These are phyloP conservation scores for Lymantria monacha DNA, from an alignment of 2,888 invertebrate species.

Conservation along the genomic window DNA sequence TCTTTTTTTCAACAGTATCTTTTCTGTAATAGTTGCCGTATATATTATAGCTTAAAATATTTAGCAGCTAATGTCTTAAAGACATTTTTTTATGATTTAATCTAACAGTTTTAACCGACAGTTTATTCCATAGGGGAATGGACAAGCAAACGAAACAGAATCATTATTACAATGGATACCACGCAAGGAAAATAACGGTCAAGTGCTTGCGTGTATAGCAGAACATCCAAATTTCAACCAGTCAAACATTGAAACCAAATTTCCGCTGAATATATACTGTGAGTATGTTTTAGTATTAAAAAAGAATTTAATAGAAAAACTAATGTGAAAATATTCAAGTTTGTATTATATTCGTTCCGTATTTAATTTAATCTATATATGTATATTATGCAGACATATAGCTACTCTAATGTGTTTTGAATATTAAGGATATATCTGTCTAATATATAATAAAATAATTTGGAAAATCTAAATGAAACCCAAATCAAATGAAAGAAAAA, in stretches of 20 bases:
- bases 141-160: slow-evolving; percentile 90
- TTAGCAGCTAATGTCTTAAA: too few species aligned
- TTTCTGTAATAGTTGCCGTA: too few species aligned
- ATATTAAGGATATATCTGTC: too few species aligned
- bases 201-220: slow-evolving; percentile 90
- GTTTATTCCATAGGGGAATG: slow-evolving; percentile 82
- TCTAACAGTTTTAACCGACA: not conserved
- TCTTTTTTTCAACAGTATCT: too few species aligned
- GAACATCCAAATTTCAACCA: slow-evolving; percentile 89
- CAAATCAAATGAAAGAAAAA: too few species aligned
- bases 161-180: slow-evolving; percentile 90
- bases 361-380: not conserved
- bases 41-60: too few species aligned
- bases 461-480: too few species aligned
- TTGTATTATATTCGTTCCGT: not conserved
- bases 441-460: too few species aligned
- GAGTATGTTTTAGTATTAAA: slow-evolving; percentile 65
- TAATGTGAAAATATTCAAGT: not conserved
- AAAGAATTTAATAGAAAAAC: not conserved
- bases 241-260: slow-evolving; percentile 88
- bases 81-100: too few species aligned
- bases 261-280: slow-evolving; percentile 94
- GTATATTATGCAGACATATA: too few species aligned
- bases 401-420: too few species aligned
- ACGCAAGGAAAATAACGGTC: slow-evolving; percentile 89